Evolutionary conservation across 2,797 vertebrate species (phyloP), one percentile per base, ranked within the genome.

Genomic region (Tapera naevia): DNA sequence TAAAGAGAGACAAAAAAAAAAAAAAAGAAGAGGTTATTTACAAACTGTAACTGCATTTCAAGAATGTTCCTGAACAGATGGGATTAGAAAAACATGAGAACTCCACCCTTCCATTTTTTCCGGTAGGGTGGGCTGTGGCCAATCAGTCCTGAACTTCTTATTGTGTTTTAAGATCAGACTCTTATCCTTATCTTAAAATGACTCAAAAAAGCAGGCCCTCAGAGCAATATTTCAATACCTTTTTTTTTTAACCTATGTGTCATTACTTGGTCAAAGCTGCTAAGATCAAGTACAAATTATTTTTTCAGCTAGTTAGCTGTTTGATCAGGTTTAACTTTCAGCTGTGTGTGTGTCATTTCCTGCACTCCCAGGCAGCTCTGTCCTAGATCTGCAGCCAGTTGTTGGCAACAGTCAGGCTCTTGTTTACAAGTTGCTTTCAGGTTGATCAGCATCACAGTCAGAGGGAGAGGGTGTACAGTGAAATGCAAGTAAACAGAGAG

Each of bases 311-410:
- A 94, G 83, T 17, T 94, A 86, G 71, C 76, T 71, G 72, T 93
- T 94, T 92, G 88, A 94, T 95, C 92, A 94, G 86, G 60, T 94
- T 96, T 88, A 89, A 89, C 92, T 96, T 95, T 94, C 69, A 95
- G 92, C 62, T 78, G 46, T 74, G 76, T 96, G 76, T 96, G 79
- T 95, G 95, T 97, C 88, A 93, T 94, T 97, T 97, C 96, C 96
- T 97, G 94, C 50, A 23, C 92, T 95, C 92, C 84, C 91, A 91
- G 89, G 92, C 80, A 0, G 92, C 86, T 96, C 91, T 88, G 88
- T 53, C 30, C 89, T 92, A 93, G 93, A 93, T 91, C 89, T 92
- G 75, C 60, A 91, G 76, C 80, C 84, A 91, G 91, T 71, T 92
- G 58, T 64, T 80, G 91, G 94, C 93, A 93, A 88, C 46, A 81